These are phyloP conservation scores for Brachypalpus laphriformis DNA, from an alignment of 2,888 invertebrate species.

Conservation along the genomic window DNA sequence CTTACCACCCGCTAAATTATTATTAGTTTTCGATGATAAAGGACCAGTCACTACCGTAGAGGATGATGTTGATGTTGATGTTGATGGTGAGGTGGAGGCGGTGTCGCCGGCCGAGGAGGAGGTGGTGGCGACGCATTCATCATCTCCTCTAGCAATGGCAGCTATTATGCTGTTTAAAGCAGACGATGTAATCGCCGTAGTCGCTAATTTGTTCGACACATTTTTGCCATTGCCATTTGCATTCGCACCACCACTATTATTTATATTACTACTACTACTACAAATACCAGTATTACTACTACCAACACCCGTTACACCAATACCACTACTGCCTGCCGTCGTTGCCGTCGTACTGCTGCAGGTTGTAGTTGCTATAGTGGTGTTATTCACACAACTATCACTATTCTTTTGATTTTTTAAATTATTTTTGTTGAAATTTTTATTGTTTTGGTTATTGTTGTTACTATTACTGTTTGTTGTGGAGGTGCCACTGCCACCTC, in stretches of 20 bases:
- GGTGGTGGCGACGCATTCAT: constrained; percentile 72
- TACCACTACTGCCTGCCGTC: constrained; percentile 48
- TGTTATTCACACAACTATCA: constrained; percentile 72
- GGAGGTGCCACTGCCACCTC: constrained; percentile 44
- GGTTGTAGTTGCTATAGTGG: constrained; percentile 73
- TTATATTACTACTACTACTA: constrained; percentile 62
- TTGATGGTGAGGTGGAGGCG: constrained; percentile 25
- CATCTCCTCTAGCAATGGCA: constrained; percentile 78
- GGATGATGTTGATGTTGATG: constrained; percentile 76
- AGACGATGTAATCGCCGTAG: constrained; percentile 65
- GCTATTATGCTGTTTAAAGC: constrained; percentile 76
- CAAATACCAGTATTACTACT: constrained; percentile 69
- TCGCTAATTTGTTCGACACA: constrained; percentile 75
- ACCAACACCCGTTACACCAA: constrained; percentile 55
- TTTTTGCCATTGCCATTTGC: constrained; percentile 77
- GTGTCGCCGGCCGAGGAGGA: too few species aligned
- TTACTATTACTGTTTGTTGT: constrained; percentile 54
- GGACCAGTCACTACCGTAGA: constrained; percentile 58
- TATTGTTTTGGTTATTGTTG: constrained; percentile 68
- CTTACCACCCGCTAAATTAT: constrained; percentile 55
- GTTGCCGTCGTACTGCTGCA: constrained; percentile 50
- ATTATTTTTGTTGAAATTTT: constrained; percentile 72
- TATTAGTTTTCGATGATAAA: constrained; percentile 56
- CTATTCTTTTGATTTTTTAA: constrained; percentile 73
- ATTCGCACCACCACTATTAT: constrained; percentile 75